Conservation (phyloP, 1,140 invertebrate species). For the Drosophila kohkoa region DNA sequence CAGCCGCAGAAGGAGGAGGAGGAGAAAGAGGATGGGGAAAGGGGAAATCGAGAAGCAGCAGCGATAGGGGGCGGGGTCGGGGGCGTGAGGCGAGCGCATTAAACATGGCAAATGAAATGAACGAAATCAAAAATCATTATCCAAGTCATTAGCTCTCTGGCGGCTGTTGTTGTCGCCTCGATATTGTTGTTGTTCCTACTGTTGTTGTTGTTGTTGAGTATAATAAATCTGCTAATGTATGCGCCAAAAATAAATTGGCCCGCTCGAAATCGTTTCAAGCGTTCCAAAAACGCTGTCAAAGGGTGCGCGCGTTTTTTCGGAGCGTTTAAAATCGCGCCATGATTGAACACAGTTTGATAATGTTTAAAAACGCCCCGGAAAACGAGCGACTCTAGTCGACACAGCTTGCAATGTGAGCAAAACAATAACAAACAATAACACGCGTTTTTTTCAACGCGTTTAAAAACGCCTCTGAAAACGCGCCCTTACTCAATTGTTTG, state of each 20-base stretch:
- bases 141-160: constrained; percentile 76
- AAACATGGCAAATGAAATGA: constrained; percentile 61
- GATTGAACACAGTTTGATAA: too few relatives aligned
- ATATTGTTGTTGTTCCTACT: constrained; percentile 32
- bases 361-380: too few relatives aligned
- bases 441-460: constrained; percentile 21
- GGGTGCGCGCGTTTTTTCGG: constrained; percentile 25
- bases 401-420: too few relatives aligned
- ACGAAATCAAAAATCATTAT: constrained; percentile 73
- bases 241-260: constrained; percentile 16
- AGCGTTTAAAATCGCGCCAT: constrained; percentile 24
- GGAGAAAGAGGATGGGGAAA: neutral
- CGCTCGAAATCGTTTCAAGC: constrained; percentile 7
- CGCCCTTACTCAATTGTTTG: neutral
- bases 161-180: constrained; percentile 51
- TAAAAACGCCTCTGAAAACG: neutral
- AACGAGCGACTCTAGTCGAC: too few relatives aligned
- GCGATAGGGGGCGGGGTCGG: neutral
- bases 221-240: constrained; percentile 68
- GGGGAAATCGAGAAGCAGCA: too few relatives aligned
- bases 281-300: constrained; percentile 7
- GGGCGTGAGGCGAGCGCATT: neutral
- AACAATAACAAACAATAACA: too few relatives aligned
- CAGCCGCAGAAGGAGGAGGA: too few relatives aligned
- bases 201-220: constrained; percentile 46